These are phyloP conservation scores for Phainopepla nitens DNA, from an alignment of 2,113 vertebrate species.

Conservation along the genomic window DNA sequence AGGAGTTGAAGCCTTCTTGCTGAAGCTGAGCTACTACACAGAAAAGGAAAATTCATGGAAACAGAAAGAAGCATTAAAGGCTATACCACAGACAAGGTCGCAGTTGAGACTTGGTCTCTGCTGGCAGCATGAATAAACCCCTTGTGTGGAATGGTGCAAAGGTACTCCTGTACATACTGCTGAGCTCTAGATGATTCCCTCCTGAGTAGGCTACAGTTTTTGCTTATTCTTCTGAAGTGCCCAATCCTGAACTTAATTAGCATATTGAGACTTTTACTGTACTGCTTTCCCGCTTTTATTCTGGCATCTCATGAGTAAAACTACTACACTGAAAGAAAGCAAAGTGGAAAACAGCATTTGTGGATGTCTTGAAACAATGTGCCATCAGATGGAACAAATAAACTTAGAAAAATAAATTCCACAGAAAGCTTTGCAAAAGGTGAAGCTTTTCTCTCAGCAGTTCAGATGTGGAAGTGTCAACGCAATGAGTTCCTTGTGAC, in stretches of 20 bases:
- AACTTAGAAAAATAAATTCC: not conserved
- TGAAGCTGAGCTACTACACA: not conserved
- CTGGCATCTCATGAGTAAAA: not conserved
- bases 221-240: not conserved
- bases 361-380: not conserved
- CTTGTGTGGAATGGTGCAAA: not conserved
- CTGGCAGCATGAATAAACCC: not conserved
- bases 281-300: not conserved
- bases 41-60: not conserved
- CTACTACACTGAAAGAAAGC: not conserved
- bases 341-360: not conserved
- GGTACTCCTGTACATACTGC: not conserved
- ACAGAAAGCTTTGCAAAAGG: not conserved
- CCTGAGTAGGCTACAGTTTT: not conserved
- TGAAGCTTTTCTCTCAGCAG: not conserved
- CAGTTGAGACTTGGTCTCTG: not conserved
- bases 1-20: not conserved
- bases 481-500: not conserved
- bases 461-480: not conserved
- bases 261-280: not conserved
- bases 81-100: not conserved
- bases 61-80: not conserved
- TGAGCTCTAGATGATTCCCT: not conserved
- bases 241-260: not conserved
- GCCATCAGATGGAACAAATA: not conserved